Evolutionary conservation across 2,888 invertebrate species (phyloP).

Genomic region (Cremastobaeus sp.): DNA sequence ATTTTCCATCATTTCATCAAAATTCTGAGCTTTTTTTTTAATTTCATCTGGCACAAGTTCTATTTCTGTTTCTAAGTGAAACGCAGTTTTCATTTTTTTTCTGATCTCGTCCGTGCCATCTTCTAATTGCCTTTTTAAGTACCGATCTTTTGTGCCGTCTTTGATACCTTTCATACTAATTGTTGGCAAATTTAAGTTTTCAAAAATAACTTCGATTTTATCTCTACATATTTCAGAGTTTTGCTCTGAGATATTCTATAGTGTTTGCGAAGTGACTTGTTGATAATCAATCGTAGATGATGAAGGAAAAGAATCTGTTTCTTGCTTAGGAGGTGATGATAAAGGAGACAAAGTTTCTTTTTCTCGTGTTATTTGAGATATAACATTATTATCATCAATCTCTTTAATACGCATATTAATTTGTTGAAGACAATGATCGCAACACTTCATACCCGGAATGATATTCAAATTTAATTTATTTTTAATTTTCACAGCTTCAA

Average conservation of each 20-base stretch:
- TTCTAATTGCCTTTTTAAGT: background rate
- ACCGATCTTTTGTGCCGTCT: background rate
- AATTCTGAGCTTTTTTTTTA: background rate
- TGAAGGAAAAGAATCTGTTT: background rate
- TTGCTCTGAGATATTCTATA: background rate
- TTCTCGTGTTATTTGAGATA: background rate
- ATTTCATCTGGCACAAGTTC: background rate
- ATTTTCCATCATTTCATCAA: background rate
- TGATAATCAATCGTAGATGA: background rate
- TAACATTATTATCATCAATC: background rate
- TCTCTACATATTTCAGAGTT: background rate
- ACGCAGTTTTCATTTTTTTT: background rate
- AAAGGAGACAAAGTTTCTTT: no score
- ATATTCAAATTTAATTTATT: background rate
- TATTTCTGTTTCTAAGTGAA: background rate
- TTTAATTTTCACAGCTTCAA: background rate
- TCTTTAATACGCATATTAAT: background rate
- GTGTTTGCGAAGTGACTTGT: background rate
- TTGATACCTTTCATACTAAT: background rate
- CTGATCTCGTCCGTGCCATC: background rate
- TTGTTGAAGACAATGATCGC: background rate
- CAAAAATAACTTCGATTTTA: background rate
- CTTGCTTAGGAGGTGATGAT: background rate
- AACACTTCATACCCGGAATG: constrained; percentile 7
- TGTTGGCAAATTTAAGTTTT: background rate